Percentiles rank a stretch among this genome's conserved stretches.
phyloP scores from a whole-genome alignment of 2,888 invertebrate genomes.

The Serrognathus titanus region DNA sequence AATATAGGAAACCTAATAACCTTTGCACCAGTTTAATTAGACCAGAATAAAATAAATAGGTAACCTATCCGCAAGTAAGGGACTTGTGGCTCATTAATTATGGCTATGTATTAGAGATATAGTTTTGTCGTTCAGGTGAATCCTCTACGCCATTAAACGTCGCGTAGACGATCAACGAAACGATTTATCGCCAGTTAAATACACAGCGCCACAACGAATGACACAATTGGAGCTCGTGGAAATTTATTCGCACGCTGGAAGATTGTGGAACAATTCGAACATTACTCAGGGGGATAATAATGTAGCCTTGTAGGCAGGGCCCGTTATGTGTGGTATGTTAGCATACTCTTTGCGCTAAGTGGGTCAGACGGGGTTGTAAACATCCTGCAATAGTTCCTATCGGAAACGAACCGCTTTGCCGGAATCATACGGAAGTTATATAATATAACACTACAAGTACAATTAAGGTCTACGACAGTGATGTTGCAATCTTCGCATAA shows the following conservation, averaged over 20 bases:
- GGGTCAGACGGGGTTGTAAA: constrained; percentile 25
- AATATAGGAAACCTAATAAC: no score
- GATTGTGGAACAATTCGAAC: constrained; percentile 35
- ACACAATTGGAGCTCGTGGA: constrained; percentile 30
- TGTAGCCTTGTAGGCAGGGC: constrained; percentile 29
- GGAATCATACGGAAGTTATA: not conserved
- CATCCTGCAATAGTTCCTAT: constrained; percentile 22
- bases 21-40: no score
- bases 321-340: constrained; percentile 27
- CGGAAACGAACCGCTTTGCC: constrained; percentile 15
- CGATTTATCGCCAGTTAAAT: no score
- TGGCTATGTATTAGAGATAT: no score
- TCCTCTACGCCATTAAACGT: no score
- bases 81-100: no score
- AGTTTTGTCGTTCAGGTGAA: no score
- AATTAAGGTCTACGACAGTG: not conserved
- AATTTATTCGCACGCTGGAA: constrained; percentile 32
- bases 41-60: no score
- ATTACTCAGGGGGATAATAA: constrained; percentile 34
- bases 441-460: not conserved
- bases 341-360: constrained; percentile 32
- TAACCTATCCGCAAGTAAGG: no score
- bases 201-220: constrained; percentile 1
- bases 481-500: no score
- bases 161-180: no score